Conservation (phyloP, 2,797 vertebrate species). For the Luscinia luscinia region DNA sequence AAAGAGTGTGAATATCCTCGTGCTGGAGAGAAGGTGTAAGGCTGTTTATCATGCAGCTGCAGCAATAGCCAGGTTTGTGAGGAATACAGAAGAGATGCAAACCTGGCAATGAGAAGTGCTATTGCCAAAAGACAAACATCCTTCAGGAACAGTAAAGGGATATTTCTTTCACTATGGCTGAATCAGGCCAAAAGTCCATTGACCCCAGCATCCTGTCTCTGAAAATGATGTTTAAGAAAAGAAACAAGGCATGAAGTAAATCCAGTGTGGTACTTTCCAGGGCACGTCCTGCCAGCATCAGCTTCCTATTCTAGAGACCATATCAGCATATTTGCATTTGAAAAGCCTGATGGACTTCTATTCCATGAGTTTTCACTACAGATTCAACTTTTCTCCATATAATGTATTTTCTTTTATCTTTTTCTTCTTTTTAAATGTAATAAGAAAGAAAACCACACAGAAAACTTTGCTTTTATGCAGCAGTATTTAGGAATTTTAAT, state of each 20-base stretch:
- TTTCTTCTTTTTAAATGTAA: background rate
- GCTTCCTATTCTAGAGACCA: background rate
- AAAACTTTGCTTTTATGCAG: background rate
- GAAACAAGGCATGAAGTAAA: background rate
- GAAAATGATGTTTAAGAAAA: background rate
- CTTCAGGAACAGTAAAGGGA: background rate
- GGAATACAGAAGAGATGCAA: background rate
- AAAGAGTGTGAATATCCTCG: background rate
- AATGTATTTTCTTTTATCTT: background rate
- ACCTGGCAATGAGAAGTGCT: background rate
- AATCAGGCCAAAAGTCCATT: background rate
- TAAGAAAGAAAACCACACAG: background rate
- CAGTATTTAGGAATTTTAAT: background rate
- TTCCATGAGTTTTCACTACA: background rate
- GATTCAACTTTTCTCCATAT: background rate
- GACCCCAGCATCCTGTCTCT: background rate
- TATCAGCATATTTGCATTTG: background rate
- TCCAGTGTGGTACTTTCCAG: background rate
- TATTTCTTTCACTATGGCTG: background rate
- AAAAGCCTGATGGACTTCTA: background rate
- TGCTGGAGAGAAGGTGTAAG: background rate
- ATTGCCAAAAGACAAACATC: background rate
- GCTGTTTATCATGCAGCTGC: background rate
- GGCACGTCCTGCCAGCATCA: background rate
- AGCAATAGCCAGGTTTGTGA: background rate